Base-by-base conservation (phyloP, 2,113 vertebrate genomes). In the Brienomyrus longianalis region DNA sequence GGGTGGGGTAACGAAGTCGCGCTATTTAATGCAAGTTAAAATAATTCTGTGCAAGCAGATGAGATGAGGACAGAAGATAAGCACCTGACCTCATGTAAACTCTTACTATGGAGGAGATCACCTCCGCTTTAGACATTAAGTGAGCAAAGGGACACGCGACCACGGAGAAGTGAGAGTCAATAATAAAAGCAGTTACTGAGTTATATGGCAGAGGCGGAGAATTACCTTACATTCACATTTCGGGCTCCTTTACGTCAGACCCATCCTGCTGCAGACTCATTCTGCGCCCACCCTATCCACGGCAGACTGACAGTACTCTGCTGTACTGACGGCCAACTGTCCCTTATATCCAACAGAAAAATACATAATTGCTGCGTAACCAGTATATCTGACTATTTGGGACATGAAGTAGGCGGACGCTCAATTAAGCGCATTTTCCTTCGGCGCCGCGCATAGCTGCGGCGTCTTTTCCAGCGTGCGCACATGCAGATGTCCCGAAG, bases 341-440 rank as follows among this genome's bases (percentile, higher is more conserved):
- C 74, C 2, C 5, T 5, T 39, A 80, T 43, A 19, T 21, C 13
- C 74, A 85, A 8, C 13, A 83, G 88, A 89, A 89, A 89, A 80
- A 45, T 27, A 89, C 48, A 56, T 89, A 83, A 89, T 89, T 83
- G 74, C 27, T 89, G 50, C 47, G 35, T 23, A 50, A 48, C 31
- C 35, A 83, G 35, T 35, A 43, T 54, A 83, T 89, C 56, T 51
- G 50, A n/a, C 74, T 43, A 31, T 88, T 48, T 51, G 45, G 27
- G 19, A 31, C 31, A 83, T 56, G 39, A 51, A 89, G 88, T 83
- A 45, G 74, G 74, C n/a, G 27, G 48, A 54, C 70, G 10, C 13
- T 70, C 74, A 83, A 89, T 35, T 80, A 35, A 27, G 47, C 51
- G 31, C 13, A 21, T n/a, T 80, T 39, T 89, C 48, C 10, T 50